Percentiles rank a stretch among this genome's conserved stretches.
phyloP scores from a whole-genome alignment of 2,113 vertebrate genomes.

The Sinocyclocheilus anophthalmus region DNA sequence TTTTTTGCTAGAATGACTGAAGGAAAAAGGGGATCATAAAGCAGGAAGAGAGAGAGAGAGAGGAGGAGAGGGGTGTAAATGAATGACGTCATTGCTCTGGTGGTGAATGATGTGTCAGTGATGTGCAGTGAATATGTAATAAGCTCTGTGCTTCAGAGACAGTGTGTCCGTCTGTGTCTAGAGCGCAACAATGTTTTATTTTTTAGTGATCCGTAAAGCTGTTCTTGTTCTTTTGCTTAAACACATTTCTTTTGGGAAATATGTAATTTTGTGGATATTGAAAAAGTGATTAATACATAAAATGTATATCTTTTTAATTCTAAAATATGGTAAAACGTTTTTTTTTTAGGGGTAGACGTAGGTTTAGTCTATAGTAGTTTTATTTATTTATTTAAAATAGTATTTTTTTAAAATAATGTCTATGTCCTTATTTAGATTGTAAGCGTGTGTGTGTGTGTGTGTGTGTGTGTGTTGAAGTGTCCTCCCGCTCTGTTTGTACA shows the following conservation, averaged over 20 bases:
- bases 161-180: not conserved
- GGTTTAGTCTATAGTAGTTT: not conserved
- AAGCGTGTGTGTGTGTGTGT: not conserved
- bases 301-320: not conserved
- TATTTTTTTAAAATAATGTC: not conserved
- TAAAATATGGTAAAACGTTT: not conserved
- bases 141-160: not conserved
- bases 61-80: not conserved
- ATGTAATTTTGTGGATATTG: not conserved
- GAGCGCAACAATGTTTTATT: not conserved
- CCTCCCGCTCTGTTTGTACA: constrained; percentile 26
- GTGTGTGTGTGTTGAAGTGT: constrained; percentile 5
- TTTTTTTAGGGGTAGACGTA: not conserved
- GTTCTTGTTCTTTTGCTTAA: not conserved
- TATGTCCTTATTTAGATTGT: not conserved
- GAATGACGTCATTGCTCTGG: constrained; percentile 17
- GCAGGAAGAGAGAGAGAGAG: not conserved
- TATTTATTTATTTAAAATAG: not conserved
- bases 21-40: constrained; percentile 4
- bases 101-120: constrained; percentile 40
- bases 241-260: not conserved
- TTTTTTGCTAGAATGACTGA: constrained; percentile 36
- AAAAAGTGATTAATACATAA: not conserved
- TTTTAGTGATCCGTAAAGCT: not conserved
- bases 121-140: constrained; percentile 22